Conservation (phyloP, 2,797 vertebrate species). For the Girardinus metallicus region DNA sequence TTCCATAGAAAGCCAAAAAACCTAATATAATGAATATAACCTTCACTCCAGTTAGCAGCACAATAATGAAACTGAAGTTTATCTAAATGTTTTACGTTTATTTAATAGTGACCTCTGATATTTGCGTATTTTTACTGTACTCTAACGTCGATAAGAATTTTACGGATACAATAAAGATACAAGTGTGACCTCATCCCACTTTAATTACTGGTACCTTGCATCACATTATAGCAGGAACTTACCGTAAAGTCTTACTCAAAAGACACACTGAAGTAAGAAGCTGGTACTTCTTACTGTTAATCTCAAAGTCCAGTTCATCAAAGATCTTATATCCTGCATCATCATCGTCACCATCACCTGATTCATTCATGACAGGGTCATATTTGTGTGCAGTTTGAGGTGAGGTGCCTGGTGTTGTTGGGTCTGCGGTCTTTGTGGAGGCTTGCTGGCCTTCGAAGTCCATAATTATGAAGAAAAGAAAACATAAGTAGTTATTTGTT, state of each 20-base stretch:
- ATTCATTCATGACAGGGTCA: not conserved
- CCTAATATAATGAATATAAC: not conserved
- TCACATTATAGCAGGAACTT: not conserved
- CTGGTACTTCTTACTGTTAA: not conserved
- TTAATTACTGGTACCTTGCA: not conserved
- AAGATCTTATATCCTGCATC: not conserved
- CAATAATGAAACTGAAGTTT: not conserved
- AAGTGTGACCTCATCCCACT: not conserved
- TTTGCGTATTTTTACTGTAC: not conserved
- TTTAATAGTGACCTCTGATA: not conserved
- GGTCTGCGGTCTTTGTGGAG: not conserved
- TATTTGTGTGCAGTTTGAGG: not conserved
- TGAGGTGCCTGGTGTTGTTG: not conserved
- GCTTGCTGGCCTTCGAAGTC: not conserved
- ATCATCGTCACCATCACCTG: not conserved
- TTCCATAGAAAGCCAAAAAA: not conserved
- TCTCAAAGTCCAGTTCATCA: not conserved
- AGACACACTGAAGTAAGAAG: not conserved
- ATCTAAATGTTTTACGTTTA: not conserved
- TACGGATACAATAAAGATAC: not conserved
- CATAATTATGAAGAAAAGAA: not conserved
- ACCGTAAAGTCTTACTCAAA: not conserved
- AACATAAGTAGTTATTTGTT: not conserved
- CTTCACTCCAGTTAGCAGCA: not conserved
- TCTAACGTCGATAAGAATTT: not conserved